Percentiles rank a stretch among this genome's conserved stretches.
These are phyloP conservation scores for Diaperis boleti DNA, from an alignment of 2,888 invertebrate genomes.

Conservation along the genomic window DNA sequence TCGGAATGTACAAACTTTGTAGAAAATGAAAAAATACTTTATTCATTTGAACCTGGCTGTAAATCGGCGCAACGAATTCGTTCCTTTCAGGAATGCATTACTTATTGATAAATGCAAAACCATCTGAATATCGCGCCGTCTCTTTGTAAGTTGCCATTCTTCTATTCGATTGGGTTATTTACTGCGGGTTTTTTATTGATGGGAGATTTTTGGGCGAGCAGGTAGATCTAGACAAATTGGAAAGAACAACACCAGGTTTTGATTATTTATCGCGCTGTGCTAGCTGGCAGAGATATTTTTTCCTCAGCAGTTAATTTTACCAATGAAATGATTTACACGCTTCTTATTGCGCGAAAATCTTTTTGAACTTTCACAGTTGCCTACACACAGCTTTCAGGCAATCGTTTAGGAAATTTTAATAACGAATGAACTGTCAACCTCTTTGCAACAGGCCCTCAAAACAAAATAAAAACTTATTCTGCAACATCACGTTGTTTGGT, in stretches of 20 bases:
- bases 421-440: constrained; percentile 31
- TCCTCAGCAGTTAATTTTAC: too few relatives aligned
- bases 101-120: constrained; percentile 53
- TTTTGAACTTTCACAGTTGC: too few relatives aligned
- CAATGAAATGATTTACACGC: constrained; percentile 3
- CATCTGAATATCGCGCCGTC: constrained; percentile 46
- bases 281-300: too few relatives aligned
- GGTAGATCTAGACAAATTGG: too few relatives aligned
- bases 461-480: constrained; percentile 26
- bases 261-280: too few relatives aligned
- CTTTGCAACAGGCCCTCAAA: constrained; percentile 34
- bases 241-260: too few relatives aligned
- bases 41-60: constrained; percentile 51
- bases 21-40: constrained; percentile 56
- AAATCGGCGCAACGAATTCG: constrained; percentile 51
- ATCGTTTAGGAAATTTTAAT: constrained; percentile 34
- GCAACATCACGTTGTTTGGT: constrained; percentile 43
- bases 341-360: too few relatives aligned
- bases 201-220: too few relatives aligned
- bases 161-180: constrained; percentile 19
- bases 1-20: constrained; percentile 46
- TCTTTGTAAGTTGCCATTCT: constrained; percentile 29
- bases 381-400: too few relatives aligned
- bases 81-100: constrained; percentile 52
- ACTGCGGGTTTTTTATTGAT: constrained; percentile 16